These are phyloP conservation scores for Drosophila anomalipes DNA, from an alignment of 2,888 invertebrate species.

Conservation along the genomic window DNA sequence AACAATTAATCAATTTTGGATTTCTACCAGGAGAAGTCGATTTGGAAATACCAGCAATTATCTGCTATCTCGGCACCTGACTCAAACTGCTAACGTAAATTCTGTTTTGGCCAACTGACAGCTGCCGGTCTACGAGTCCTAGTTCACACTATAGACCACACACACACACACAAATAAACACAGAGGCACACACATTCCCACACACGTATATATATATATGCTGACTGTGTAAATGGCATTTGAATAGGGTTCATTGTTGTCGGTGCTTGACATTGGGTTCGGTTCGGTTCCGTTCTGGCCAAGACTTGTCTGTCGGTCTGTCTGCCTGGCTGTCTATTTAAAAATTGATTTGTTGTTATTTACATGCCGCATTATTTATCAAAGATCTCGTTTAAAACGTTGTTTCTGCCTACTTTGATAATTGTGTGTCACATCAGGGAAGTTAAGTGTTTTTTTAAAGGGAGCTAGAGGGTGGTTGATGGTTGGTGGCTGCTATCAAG, in stretches of 20 bases:
- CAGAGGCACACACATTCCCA: background rate
- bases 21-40: conserved; percentile 11
- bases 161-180: conserved; percentile 7
- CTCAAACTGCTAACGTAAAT: conserved; percentile 52
- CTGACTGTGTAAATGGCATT: conserved; percentile 44
- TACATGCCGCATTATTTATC: conserved; percentile 78
- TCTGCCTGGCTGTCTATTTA: conserved; percentile 63
- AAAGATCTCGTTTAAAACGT: conserved; percentile 48
- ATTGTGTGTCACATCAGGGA: conserved; percentile 38
- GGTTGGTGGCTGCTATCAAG: conserved; percentile 39
- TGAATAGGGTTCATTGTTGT: conserved; percentile 74
- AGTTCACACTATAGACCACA: conserved; percentile 10
- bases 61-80: conserved; percentile 42
- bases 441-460: background rate
- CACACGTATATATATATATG: background rate
- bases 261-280: conserved; percentile 34
- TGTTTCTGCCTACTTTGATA: conserved; percentile 52
- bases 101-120: conserved; percentile 57
- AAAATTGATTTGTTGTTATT: conserved; percentile 81
- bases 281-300: conserved; percentile 17
- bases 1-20: conserved; percentile 73
- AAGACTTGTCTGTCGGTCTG: conserved; percentile 9
- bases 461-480: background rate
- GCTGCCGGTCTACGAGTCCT: conserved; percentile 20
- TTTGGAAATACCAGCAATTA: conserved; percentile 40